Evolutionary conservation across 2,888 invertebrate species (phyloP).

Genomic region (Thalpophila matura): DNA sequence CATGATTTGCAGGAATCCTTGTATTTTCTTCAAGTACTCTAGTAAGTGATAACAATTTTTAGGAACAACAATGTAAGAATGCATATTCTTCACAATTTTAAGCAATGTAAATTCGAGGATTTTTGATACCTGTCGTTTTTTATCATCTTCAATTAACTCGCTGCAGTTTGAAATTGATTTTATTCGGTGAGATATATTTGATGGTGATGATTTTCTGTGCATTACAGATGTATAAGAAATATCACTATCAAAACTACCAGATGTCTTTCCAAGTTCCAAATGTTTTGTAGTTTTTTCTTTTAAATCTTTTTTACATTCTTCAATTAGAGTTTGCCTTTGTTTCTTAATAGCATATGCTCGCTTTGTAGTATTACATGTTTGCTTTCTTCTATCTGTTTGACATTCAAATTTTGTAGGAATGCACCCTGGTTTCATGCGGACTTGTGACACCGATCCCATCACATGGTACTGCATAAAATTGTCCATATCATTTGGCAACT

Average conservation of each 20-base stretch:
- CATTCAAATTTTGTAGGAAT: constrained; percentile 65
- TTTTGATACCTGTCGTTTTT: no score
- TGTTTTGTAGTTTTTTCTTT: constrained; percentile 10
- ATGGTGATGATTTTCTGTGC: no score
- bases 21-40: no score
- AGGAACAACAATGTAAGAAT: no score
- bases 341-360: constrained; percentile 40
- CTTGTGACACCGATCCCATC: constrained; percentile 67
- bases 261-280: constrained; percentile 10
- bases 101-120: no score
- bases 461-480: constrained; percentile 68
- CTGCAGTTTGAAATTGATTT: background rate
- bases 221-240: background rate
- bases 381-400: constrained; percentile 58
- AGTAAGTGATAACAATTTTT: no score
- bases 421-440: constrained; percentile 67
- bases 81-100: no score
- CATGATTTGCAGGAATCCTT: no score
- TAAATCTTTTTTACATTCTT: constrained; percentile 29
- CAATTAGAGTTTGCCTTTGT: constrained; percentile 18
- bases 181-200: background rate
- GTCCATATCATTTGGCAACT: constrained; percentile 69
- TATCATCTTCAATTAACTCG: no score
- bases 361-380: constrained; percentile 37
- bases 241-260: background rate